These are phyloP conservation scores for Lagenorhynchus albirostris DNA, from an alignment of 2,113 vertebrate genomes.

Conservation along the genomic window DNA sequence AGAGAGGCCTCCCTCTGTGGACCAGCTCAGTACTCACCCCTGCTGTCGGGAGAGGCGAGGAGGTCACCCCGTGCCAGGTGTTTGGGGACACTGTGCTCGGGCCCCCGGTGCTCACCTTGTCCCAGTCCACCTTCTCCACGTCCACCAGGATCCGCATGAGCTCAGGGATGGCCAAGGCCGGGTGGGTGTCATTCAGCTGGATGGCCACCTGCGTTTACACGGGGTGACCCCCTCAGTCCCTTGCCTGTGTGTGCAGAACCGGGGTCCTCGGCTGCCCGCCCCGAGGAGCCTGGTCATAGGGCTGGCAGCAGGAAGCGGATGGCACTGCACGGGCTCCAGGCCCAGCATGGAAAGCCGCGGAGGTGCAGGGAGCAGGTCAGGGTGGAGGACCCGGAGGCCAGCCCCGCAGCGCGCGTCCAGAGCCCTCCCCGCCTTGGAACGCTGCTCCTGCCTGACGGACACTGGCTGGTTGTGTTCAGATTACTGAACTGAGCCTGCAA, in stretches of 20 bases:
- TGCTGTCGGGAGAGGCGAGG: accelerated
- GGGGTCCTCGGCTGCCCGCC: background rate
- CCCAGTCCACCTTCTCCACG: constrained; percentile 89
- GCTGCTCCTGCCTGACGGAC: too few relatives aligned
- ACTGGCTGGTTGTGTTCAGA: background rate
- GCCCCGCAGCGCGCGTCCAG: background rate
- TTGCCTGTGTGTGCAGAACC: accelerated
- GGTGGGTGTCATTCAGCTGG: constrained; percentile 92
- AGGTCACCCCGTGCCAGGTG: background rate
- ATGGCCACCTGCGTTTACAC: constrained; percentile 86
- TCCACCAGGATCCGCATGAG: constrained; percentile 92
- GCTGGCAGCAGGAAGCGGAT: background rate
- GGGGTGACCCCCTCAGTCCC: background rate
- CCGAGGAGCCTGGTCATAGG: background rate
- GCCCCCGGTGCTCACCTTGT: constrained; percentile 81
- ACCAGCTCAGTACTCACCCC: background rate
- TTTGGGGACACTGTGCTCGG: accelerated
- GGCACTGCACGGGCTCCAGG: background rate
- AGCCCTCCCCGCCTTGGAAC: too few relatives aligned
- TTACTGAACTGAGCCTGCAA: background rate
- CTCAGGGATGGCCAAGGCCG: constrained; percentile 91
- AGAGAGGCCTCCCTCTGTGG: background rate
- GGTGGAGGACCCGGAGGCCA: background rate
- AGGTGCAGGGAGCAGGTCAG: background rate
- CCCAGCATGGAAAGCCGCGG: background rate